A percentile compares a stretch with the other conserved stretches of the same genome.
Evolutionary conservation across 2,888 invertebrate genomes (phyloP).

Genomic region (Exocentrus adspersus): DNA sequence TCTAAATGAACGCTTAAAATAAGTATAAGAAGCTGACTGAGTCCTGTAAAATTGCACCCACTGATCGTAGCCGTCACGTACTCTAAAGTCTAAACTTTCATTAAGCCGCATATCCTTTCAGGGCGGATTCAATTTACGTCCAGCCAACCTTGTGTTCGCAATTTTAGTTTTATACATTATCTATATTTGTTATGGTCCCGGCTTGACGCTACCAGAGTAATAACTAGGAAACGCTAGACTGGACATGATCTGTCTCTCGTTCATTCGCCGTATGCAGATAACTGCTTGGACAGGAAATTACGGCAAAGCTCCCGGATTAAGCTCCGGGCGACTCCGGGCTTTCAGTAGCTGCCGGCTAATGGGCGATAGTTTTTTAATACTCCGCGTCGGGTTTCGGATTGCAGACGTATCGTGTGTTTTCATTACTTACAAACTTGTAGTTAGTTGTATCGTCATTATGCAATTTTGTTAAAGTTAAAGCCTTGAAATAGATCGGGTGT

Average conservation of each 20-base stretch:
- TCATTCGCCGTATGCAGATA: slow-evolving; percentile 16
- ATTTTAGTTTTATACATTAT: slow-evolving; percentile 17
- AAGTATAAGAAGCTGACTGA: no score
- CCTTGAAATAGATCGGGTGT: no score
- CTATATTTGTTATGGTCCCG: slow-evolving; percentile 2
- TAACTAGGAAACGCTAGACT: slow-evolving; percentile 19
- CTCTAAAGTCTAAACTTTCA: not conserved
- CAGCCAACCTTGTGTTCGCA: not conserved
- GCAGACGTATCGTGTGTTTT: no score
- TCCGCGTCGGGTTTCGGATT: no score
- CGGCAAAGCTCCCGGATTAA: slow-evolving; percentile 8
- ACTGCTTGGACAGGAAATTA: slow-evolving; percentile 18
- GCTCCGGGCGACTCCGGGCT: slow-evolving; percentile 4
- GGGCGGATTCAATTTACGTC: not conserved
- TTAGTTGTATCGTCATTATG: no score
- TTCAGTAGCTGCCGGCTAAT: not conserved
- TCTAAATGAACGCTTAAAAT: no score
- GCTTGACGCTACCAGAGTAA: not conserved
- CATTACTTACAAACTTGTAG: no score
- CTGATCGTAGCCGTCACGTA: not conserved
- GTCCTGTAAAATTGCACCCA: no score
- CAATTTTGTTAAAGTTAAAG: no score
- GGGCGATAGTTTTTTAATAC: not conserved
- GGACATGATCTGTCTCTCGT: slow-evolving; percentile 12
- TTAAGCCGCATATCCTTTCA: not conserved